Evolutionary conservation across 2,888 invertebrate species (phyloP).

Genomic region (Aphodius sticticus): DNA sequence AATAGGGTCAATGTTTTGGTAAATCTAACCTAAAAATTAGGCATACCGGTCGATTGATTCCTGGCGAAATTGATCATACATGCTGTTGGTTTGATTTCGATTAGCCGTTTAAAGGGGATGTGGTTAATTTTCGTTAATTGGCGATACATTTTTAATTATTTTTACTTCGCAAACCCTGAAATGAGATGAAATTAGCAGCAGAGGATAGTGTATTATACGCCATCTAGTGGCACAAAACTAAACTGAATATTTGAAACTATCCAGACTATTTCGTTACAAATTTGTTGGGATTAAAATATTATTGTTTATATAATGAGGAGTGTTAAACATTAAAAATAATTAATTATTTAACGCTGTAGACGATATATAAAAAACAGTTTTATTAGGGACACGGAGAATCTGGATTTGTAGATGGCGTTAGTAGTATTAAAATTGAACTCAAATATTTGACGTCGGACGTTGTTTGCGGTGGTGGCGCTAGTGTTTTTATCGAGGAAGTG

Average conservation of each 20-base stretch:
- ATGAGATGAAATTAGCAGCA: not conserved
- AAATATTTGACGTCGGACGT: not conserved
- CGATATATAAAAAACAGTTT: too few species aligned
- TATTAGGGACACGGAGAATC: too few species aligned
- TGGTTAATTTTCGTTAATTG: slow-evolving; percentile 16
- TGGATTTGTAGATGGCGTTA: too few species aligned
- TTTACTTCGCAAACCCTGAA: not conserved
- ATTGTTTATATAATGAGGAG: too few species aligned
- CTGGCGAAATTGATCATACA: not conserved
- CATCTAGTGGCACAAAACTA: too few species aligned
- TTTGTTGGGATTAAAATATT: too few species aligned
- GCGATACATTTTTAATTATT: slow-evolving; percentile 16
- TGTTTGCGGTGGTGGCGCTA: not conserved
- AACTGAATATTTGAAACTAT: too few species aligned
- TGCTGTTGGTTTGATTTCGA: not conserved
- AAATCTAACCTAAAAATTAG: not conserved
- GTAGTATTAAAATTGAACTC: too few species aligned
- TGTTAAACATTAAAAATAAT: too few species aligned
- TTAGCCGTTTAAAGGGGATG: not conserved
- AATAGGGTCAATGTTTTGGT: not conserved
- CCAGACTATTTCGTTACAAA: too few species aligned
- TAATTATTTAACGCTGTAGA: too few species aligned
- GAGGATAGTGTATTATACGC: not conserved
- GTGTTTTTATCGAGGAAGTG: not conserved
- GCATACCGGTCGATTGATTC: slow-evolving; percentile 16